phyloP scores from a whole-genome alignment of 2,113 vertebrate genomes.

The Calidris pugnax region DNA sequence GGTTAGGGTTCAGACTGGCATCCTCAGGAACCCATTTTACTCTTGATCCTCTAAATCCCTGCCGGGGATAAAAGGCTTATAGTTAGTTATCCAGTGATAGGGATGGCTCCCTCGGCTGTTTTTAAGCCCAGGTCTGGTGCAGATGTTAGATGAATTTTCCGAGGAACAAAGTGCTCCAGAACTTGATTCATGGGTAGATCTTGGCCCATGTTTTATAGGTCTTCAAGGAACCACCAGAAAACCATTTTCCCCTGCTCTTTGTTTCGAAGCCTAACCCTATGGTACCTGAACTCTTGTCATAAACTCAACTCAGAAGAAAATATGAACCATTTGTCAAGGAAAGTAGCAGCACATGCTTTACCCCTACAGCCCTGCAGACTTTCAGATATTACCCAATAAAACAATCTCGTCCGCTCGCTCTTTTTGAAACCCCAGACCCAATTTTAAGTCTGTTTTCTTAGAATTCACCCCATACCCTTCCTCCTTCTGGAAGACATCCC shows the following conservation, averaged over 20 bases:
- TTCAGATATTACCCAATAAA: slow-evolving; percentile 32
- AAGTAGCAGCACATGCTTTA: not conserved
- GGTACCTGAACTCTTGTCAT: not conserved
- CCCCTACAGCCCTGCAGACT: not conserved
- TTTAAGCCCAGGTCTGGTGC: not conserved
- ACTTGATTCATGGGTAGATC: slow-evolving; percentile 19
- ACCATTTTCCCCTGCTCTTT: not conserved
- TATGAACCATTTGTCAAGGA: slow-evolving; percentile 36
- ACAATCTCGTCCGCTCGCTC: not conserved
- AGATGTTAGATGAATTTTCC: slow-evolving; percentile 10
- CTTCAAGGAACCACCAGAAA: slow-evolving; percentile 11
- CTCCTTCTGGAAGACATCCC: not conserved
- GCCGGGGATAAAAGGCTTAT: not conserved
- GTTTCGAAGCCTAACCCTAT: slow-evolving; percentile 10
- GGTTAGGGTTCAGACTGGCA: not conserved
- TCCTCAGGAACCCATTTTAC: not conserved
- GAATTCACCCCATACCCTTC: not conserved
- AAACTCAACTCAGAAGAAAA: not conserved
- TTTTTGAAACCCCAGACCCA: not conserved
- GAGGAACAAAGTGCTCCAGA: not conserved
- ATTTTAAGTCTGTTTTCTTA: not conserved
- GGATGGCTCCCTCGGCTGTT: not conserved
- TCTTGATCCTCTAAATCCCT: slow-evolving; percentile 18
- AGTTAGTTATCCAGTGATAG: not conserved
- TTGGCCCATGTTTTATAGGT: slow-evolving; percentile 20